Evolutionary conservation across 2,113 vertebrate species (phyloP), one percentile per base, ranked within the genome.

Genomic region (Hemicordylus capensis): DNA sequence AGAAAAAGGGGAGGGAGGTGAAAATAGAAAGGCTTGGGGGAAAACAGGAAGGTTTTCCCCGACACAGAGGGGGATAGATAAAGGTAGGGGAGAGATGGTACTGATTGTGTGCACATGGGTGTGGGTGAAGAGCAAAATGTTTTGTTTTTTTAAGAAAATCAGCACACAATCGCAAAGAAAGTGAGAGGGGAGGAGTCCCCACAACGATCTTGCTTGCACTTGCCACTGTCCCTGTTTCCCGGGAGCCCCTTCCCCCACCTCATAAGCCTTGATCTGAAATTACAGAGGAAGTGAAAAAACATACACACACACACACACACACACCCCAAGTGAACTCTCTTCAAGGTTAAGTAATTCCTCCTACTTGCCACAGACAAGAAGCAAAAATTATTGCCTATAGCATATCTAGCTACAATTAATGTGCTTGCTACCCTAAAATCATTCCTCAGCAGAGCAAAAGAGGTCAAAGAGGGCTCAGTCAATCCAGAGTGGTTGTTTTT

Each of bases 381-480:
- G 75, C 58, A 85, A 59, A 92, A 94, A 91, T 51, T 79, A 81
- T 46, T 42, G 87, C 56, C 54, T 92, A 85, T 31, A 77, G 91
- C 4, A 59, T 72, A 83, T 46, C 78, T 39, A 77, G 44, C 63
- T 88, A 63, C 87, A 92, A 80, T 67, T 82, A 88, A 73, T 61
- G n/a, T 77, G 78, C 54, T 63, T 73, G 84, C 64, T 87, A 9
- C 51, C 42, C 83, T 89, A 73, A 88, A 42, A 59, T 84, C 51
- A 73, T 44, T 77, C 44, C 39, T 80, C n/a, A 67, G 84, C 54
- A 46, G 17, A n/a, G 26, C 7, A 63, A 78, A 76, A 0, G 14
- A 59, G 73, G 42, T 80, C 48, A 89, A 66, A 76, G 66, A 51
- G 64, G 84, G 54, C 61, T 81, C 46, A 24, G 15, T 77, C 58